Evolutionary conservation across 2,888 invertebrate genomes (phyloP).

Genomic region (Thera obeliscata): DNA sequence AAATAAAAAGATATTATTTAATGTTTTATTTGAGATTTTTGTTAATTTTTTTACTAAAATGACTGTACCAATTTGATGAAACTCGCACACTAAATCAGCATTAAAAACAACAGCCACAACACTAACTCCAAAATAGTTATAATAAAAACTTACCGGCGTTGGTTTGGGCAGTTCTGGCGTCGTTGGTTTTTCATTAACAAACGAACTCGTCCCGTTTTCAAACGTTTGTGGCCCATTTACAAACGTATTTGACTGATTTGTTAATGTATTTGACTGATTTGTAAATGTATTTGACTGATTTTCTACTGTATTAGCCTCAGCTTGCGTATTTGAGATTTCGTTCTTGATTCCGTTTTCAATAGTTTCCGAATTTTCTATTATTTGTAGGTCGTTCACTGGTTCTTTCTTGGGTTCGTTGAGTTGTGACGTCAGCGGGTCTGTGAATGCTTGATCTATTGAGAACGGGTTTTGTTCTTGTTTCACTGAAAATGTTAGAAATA

Average conservation of each 20-base stretch:
- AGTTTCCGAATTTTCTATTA: conserved; percentile 10
- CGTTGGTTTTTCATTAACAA: conserved; percentile 40
- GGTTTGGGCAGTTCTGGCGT: conserved; percentile 73
- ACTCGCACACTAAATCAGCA: conserved; percentile 38
- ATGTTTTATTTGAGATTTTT: too few relatives aligned
- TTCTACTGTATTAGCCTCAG: conserved; percentile 1
- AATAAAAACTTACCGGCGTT: conserved; percentile 64
- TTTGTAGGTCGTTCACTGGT: conserved; percentile 7
- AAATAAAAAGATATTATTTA: too few relatives aligned
- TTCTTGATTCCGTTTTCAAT: conserved; percentile 5
- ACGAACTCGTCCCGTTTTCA: conserved; percentile 12
- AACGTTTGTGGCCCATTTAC: not conserved
- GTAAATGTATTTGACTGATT: conserved; percentile 9
- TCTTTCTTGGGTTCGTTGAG: conserved; percentile 34
- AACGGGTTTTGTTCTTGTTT: conserved; percentile 55
- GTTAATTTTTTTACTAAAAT: too few relatives aligned
- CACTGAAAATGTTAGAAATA: conserved; percentile 42
- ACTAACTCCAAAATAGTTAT: conserved; percentile 28
- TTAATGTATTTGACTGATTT: conserved; percentile 4
- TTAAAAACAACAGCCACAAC: conserved; percentile 43
- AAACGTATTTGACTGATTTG: conserved; percentile 5
- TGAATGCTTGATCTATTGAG: conserved; percentile 48
- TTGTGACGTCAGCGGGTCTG: conserved; percentile 13
- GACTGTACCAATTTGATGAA: conserved; percentile 16
- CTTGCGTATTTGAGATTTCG: conserved; percentile 7